Evolutionary conservation across 92 coral and sea anemone species (phyloP).

Genomic region (Zoanthus solanderi): DNA sequence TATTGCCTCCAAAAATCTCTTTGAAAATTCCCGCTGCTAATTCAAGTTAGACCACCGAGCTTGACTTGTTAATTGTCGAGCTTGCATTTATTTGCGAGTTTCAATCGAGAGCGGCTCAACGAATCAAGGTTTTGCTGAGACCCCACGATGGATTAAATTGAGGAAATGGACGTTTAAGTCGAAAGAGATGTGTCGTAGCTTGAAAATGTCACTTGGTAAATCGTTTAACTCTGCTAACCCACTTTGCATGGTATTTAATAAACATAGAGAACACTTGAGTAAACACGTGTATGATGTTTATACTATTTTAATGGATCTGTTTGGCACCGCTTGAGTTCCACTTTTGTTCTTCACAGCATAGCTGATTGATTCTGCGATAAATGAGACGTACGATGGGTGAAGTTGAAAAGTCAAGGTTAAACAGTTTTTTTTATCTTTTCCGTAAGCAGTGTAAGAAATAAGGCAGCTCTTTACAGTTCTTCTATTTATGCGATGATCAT

Average conservation of each 20-base stretch:
- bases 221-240: slow-evolving; percentile 3
- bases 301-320: slow-evolving; percentile 15
- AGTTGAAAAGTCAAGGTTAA: background rate
- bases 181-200: background rate
- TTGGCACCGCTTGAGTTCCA: background rate
- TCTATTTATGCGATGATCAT: too few relatives aligned
- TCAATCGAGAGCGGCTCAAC: background rate
- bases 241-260: slow-evolving; percentile 36
- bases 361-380: background rate
- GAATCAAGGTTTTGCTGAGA: background rate
- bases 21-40: too few relatives aligned
- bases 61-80: too few relatives aligned
- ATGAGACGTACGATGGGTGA: background rate
- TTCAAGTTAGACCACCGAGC: too few relatives aligned
- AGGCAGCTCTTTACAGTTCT: too few relatives aligned
- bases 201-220: slow-evolving; percentile 23
- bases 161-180: slow-evolving; percentile 1
- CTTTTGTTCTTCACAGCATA: background rate
- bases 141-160: slow-evolving; percentile 17
- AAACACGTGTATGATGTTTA: slow-evolving; percentile 14
- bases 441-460: too few relatives aligned
- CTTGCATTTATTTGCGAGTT: background rate
- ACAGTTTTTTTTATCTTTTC: too few relatives aligned
- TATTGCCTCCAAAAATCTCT: too few relatives aligned
- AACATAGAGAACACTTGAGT: slow-evolving; percentile 1